Evolutionary conservation across 2,888 invertebrate genomes (phyloP).

Genomic region (Palloptera scutellata): DNA sequence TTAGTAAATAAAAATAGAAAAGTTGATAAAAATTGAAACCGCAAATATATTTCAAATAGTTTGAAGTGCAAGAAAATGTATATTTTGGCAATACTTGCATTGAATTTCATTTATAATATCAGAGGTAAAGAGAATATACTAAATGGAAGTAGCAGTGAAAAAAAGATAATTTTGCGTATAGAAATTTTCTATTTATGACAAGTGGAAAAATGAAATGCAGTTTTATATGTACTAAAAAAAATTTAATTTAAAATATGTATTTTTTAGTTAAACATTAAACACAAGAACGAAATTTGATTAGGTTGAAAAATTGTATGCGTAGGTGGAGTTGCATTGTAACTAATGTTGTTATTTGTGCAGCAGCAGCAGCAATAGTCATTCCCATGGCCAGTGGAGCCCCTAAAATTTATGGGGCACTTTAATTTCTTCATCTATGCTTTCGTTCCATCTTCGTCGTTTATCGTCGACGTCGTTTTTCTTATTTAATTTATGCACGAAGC

Average conservation of each 20-base stretch:
- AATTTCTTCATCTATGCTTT: slow-evolving; percentile 23
- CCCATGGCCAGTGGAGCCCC: slow-evolving; percentile 25
- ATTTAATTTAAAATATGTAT: not conserved
- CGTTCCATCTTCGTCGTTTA: slow-evolving; percentile 23
- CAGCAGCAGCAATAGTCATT: slow-evolving; percentile 16
- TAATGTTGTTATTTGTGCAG: not conserved
- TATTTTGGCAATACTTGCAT: slow-evolving; percentile 57
- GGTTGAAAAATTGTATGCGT: not conserved
- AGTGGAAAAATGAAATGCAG: not conserved
- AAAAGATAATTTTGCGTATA: too few relatives aligned
- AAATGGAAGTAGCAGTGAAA: too few relatives aligned
- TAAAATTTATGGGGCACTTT: slow-evolving; percentile 23
- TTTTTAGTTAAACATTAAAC: not conserved
- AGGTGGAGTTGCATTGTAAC: not conserved
- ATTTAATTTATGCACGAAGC: slow-evolving; percentile 32
- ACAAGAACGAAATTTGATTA: too few relatives aligned
- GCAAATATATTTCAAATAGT: slow-evolving; percentile 26
- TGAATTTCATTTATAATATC: slow-evolving; percentile 59
- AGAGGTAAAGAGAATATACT: slow-evolving; percentile 54
- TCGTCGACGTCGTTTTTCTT: slow-evolving; percentile 8
- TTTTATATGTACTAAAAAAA: too few relatives aligned
- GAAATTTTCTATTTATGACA: too few relatives aligned
- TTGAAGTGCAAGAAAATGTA: slow-evolving; percentile 53
- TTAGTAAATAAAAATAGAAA: slow-evolving; percentile 11
- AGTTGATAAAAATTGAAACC: slow-evolving; percentile 3